Evolutionary conservation across 53 echinoderm and acorn worm genomes (phyloP), one percentile per base, ranked within the genome.

Genomic region (Mesocentrotus franciscanus): DNA sequence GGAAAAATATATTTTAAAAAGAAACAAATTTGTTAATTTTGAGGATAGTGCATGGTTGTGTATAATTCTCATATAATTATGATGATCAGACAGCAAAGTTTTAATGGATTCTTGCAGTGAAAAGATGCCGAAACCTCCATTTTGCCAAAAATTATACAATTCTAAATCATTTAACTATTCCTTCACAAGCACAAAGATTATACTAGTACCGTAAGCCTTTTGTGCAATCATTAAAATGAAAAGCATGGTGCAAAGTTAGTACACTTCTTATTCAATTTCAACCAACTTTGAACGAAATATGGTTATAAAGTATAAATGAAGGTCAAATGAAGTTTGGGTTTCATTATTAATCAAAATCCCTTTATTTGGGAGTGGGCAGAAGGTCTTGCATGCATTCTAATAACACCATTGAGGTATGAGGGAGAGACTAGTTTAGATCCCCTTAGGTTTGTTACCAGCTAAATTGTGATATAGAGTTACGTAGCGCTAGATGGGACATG

Each of bases 381-480:
- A 49, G 1, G 68, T 76, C 30, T 33, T 76, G 3, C 13, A 32
- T 30, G 33, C 30, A 76, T 33, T n/a, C 13, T 33, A 30, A 76
- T 3, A 30, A 30, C 15, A 84, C 15, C 18, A 84, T 42, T 42
- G 84, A 36, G 8, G 84, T 58, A 87, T 87, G 9, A 58, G 11
- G 11, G 22, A 27, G 27, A 87, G 87, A 57, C 87, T 87, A 87
- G 29, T 87, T 4, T n/a, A 27, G 27, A 56, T 56, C 92, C 72
- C 42, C 55, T 71, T 55, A 76, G 75, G 92, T 92, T 70, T 66
- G 60, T 55, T 36, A 74, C 56, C 92, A 75, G 24, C 56, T n/a
- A 29, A 92, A 59, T 10, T 26, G 64, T 66, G 34, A 91, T 62
- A 91, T 91, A 9, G 22, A 33, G 91, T 91, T 91, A 91, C 91